Evolutionary conservation across 1,140 invertebrate species (phyloP).

Genomic region (Oedothorax gibbosus): DNA sequence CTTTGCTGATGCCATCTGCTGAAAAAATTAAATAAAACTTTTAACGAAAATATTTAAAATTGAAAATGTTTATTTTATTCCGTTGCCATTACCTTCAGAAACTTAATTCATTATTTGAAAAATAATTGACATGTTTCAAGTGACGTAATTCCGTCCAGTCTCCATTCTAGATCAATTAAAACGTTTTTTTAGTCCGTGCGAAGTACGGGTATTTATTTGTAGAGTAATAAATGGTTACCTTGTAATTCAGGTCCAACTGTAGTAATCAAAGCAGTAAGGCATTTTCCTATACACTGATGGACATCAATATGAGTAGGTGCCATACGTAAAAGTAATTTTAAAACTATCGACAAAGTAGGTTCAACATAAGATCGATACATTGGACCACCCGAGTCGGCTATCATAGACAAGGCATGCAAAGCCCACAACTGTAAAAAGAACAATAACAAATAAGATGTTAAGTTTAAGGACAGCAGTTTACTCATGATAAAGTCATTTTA

Average conservation of each 20-base stretch:
- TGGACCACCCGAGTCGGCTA: slow-evolving; percentile 97
- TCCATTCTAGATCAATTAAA: no score
- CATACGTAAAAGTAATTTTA: slow-evolving; percentile 90
- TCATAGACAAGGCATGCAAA: slow-evolving; percentile 91
- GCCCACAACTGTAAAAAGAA: slow-evolving; percentile 85
- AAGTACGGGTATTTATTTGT: no score
- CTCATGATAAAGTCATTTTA: neutral
- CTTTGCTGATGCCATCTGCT: no score
- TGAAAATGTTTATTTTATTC: no score
- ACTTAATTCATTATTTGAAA: no score
- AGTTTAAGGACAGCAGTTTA: neutral
- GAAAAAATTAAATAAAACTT: no score
- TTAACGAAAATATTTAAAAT: no score
- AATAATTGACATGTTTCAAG: no score
- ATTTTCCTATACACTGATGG: slow-evolving; percentile 93
- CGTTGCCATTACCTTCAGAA: no score
- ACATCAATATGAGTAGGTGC: slow-evolving; percentile 92
- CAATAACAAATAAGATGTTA: neutral
- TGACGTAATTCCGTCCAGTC: no score
- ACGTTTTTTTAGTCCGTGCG: no score
- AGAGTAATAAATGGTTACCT: slow-evolving; percentile 67
- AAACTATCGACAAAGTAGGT: slow-evolving; percentile 86
- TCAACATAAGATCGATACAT: slow-evolving; percentile 99
- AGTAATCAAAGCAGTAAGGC: slow-evolving; percentile 93
- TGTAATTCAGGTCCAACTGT: slow-evolving; percentile 97